A percentile compares a stretch with the other conserved stretches of the same genome.
Conservation (phyloP, 2,113 vertebrate genomes). For the Caranx ignobilis region DNA sequence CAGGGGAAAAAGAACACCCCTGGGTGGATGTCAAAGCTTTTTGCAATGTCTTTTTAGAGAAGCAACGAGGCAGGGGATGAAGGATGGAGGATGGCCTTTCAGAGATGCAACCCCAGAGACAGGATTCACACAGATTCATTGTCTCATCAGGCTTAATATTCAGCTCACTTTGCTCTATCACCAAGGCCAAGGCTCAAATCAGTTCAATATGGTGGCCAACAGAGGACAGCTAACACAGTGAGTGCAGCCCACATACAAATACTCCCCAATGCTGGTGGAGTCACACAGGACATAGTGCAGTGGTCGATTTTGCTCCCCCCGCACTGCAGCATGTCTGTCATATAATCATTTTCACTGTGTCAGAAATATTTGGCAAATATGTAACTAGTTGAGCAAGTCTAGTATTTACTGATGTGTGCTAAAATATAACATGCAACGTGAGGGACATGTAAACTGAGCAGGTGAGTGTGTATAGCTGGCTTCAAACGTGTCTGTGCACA, state of each 20-base stretch:
- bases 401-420: slow-evolving; percentile 2
- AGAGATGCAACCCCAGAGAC: slow-evolving; percentile 67
- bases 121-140: slow-evolving; percentile 76
- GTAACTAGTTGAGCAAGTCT: slow-evolving; percentile 13
- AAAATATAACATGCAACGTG: slow-evolving; percentile 6
- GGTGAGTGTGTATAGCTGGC: background rate
- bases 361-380: slow-evolving; percentile 26
- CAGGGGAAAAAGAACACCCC: slow-evolving; percentile 19
- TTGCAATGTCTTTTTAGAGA: slow-evolving; percentile 30
- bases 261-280: slow-evolving; percentile 37
- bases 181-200: slow-evolving; percentile 69
- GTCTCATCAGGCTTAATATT: slow-evolving; percentile 76
- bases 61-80: slow-evolving; percentile 53
- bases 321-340: slow-evolving; percentile 34
- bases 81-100: slow-evolving; percentile 60
- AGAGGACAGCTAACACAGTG: slow-evolving; percentile 51
- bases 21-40: slow-evolving; percentile 43
- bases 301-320: slow-evolving; percentile 27
- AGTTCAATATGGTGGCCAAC: slow-evolving; percentile 75
- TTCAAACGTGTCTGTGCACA: too few species aligned
- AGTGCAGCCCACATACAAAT: slow-evolving; percentile 58
- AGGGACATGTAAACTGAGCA: background rate
- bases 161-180: slow-evolving; percentile 65
- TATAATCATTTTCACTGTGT: slow-evolving; percentile 25
- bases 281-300: slow-evolving; percentile 43